Percentiles rank a stretch among this genome's conserved stretches.
phyloP scores from a whole-genome alignment of 2,888 invertebrate species.

The Eurytoma adleriae region DNA sequence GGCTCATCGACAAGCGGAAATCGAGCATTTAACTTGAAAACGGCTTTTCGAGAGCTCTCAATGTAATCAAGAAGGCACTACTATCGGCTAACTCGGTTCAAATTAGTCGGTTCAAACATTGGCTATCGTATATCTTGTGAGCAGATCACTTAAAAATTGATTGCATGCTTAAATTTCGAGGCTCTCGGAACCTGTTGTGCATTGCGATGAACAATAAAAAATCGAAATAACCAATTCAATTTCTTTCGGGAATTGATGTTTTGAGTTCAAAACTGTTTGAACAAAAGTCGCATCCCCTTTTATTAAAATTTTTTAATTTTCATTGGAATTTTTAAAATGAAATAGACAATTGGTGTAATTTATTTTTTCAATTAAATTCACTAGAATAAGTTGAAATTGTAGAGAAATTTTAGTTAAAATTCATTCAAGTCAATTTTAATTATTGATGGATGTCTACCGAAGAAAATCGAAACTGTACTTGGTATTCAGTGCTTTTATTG shows the following conservation, averaged over 20 bases:
- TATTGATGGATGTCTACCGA: too few relatives aligned
- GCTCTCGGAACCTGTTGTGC: not conserved
- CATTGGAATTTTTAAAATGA: not conserved
- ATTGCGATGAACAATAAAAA: not conserved
- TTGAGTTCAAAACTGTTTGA: not conserved
- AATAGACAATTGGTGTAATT: not conserved
- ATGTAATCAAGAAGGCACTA: slow-evolving; percentile 41
- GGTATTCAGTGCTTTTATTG: too few relatives aligned
- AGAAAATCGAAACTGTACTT: too few relatives aligned
- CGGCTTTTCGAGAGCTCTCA: slow-evolving; percentile 26
- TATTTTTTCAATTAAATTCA: too few relatives aligned
- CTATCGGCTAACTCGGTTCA: slow-evolving; percentile 16
- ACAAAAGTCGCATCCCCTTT: not conserved
- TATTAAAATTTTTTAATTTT: too few relatives aligned
- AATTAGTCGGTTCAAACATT: slow-evolving; percentile 30
- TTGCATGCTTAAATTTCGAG: slow-evolving; percentile 30
- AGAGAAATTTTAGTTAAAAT: too few relatives aligned
- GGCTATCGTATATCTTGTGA: slow-evolving; percentile 14
- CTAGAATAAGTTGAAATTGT: too few relatives aligned
- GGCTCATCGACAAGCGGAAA: slow-evolving; percentile 42
- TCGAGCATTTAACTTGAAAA: slow-evolving; percentile 49
- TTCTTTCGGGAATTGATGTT: not conserved
- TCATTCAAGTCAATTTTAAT: too few relatives aligned
- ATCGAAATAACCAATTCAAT: not conserved
- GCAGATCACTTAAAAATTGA: slow-evolving; percentile 6